Evolutionary conservation across 2,888 invertebrate species (phyloP).

Genomic region (Pogonocherus hispidulus): DNA sequence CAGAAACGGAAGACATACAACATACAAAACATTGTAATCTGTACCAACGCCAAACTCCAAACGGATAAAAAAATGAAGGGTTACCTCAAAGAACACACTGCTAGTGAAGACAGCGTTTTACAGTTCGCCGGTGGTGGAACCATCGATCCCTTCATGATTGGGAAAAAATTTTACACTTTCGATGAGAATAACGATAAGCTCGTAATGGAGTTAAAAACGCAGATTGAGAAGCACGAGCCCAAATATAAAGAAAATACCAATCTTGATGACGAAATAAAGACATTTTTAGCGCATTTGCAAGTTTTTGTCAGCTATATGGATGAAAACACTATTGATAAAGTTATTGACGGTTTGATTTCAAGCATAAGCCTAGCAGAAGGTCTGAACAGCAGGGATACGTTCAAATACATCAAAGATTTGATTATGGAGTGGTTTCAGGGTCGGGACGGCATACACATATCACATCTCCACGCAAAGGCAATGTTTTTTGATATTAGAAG

Average conservation of each 20-base stretch:
- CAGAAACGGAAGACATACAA: neutral
- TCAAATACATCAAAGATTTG: neutral
- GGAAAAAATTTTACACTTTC: neutral
- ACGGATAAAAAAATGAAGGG: neutral
- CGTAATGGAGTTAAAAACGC: too few relatives aligned
- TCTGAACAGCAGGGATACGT: neutral
- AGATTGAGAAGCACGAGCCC: too few relatives aligned
- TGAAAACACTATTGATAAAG: neutral
- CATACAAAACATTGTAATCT: neutral
- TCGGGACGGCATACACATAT: neutral
- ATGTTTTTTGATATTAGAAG: conserved; percentile 4
- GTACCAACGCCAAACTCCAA: neutral
- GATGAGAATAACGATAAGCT: neutral
- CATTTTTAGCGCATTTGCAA: neutral
- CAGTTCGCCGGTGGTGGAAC: neutral
- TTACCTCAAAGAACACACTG: neutral
- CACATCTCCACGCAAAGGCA: neutral
- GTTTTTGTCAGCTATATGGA: neutral
- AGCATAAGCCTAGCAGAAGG: neutral
- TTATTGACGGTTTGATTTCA: neutral
- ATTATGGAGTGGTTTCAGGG: neutral
- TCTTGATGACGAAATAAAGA: neutral
- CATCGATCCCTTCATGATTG: neutral
- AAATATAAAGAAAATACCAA: too few relatives aligned
- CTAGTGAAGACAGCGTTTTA: neutral